Evolutionary conservation across 2,888 invertebrate species (phyloP).

Genomic region (Meliscaeva auricollis): DNA sequence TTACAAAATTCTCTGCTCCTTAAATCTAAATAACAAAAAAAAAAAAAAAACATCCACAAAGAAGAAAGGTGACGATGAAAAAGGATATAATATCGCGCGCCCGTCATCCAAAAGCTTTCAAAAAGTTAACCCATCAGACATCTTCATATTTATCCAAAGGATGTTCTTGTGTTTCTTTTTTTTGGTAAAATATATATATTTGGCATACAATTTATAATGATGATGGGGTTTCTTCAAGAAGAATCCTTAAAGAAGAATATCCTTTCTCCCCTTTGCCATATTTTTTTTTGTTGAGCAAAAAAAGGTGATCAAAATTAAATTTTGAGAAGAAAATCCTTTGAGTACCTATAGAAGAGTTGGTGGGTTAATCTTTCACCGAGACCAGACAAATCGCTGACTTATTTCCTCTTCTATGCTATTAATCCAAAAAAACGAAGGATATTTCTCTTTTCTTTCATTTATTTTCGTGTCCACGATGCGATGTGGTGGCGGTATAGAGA

Average conservation of each 20-base stretch:
- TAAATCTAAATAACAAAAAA: neutral
- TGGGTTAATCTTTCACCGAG: constrained; percentile 57
- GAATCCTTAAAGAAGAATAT: constrained; percentile 3
- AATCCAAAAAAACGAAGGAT: constrained; percentile 32
- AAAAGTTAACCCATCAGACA: constrained; percentile 46
- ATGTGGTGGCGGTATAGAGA: neutral
- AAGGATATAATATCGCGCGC: constrained; percentile 45
- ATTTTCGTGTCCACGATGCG: constrained; percentile 22
- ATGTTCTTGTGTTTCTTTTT: neutral
- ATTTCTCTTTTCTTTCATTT: neutral
- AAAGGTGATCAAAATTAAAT: constrained; percentile 60
- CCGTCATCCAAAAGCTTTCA: constrained; percentile 15
- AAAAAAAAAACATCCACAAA: neutral
- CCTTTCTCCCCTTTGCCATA: constrained; percentile 3
- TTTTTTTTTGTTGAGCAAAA: constrained; percentile 21
- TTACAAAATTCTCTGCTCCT: constrained; percentile 20
- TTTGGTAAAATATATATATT: neutral
- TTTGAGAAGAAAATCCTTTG: constrained; percentile 50
- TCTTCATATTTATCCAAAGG: constrained; percentile 23
- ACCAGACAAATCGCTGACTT: constrained; percentile 71
- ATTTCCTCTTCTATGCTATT: constrained; percentile 35
- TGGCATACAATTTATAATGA: constrained; percentile 21
- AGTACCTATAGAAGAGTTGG: neutral
- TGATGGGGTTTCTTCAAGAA: constrained; percentile 17
- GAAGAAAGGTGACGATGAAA: constrained; percentile 33